Percentiles rank a stretch among this genome's conserved stretches.
Conservation (phyloP, 64 coral and sea anemone genomes). For the Dendrophyllia cribrosa region DNA sequence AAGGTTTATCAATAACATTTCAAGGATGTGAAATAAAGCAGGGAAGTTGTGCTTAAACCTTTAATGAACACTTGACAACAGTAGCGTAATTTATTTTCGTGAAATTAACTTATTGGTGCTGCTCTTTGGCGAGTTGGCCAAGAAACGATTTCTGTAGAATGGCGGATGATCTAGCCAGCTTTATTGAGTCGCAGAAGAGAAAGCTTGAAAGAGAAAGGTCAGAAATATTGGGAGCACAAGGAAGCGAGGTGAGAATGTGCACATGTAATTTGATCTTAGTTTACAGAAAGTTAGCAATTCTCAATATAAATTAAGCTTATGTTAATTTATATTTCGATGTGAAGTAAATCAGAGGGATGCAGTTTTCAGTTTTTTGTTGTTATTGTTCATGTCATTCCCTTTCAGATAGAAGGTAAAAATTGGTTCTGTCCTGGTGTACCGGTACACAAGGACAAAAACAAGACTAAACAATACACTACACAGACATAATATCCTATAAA, state of each 20-base stretch:
- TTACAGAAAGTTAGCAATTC: too few species aligned
- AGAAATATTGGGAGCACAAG: slow-evolving; percentile 48
- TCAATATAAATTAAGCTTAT: too few species aligned
- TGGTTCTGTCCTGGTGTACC: too few species aligned
- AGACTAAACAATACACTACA: too few species aligned
- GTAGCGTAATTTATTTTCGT: background rate
- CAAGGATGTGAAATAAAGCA: background rate
- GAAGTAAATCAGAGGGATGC: too few species aligned
- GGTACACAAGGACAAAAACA: too few species aligned
- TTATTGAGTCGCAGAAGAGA: slow-evolving; percentile 87
- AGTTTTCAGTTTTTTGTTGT: too few species aligned
- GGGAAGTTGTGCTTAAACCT: background rate
- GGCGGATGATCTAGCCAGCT: slow-evolving; percentile 89
- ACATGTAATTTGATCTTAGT: too few species aligned
- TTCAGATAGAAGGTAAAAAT: too few species aligned
- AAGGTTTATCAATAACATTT: background rate
- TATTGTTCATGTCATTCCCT: too few species aligned
- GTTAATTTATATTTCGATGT: too few species aligned
- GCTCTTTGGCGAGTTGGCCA: background rate
- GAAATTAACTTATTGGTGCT: background rate
- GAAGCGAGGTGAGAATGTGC: slow-evolving; percentile 15
- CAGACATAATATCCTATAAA: too few species aligned
- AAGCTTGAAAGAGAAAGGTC: slow-evolving; percentile 82
- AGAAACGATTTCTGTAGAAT: slow-evolving; percentile 32
- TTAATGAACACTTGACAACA: slow-evolving; percentile 10